Percentiles rank a stretch among this genome's conserved stretches.
Evolutionary conservation across 2,888 invertebrate genomes (phyloP).

Genomic region (Watsonalla cultraria): DNA sequence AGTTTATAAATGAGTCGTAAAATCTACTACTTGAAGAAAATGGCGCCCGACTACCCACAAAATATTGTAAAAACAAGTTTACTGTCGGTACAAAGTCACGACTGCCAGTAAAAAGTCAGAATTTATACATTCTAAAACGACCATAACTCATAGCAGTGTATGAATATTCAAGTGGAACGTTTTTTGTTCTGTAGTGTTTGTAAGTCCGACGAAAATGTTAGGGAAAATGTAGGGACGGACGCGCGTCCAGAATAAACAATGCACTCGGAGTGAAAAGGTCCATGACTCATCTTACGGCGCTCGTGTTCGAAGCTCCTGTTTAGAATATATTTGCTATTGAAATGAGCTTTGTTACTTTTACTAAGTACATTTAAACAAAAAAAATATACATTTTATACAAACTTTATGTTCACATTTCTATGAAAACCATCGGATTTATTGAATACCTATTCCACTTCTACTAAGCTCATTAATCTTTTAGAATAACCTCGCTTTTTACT

Average conservation of each 20-base stretch:
- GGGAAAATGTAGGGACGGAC: slow-evolving; percentile 55
- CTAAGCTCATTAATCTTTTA: too few species aligned
- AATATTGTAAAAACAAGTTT: slow-evolving; percentile 25
- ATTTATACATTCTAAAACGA: slow-evolving; percentile 30
- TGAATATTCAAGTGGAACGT: slow-evolving; percentile 51
- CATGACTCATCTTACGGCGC: slow-evolving; percentile 62
- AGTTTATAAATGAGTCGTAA: not conserved
- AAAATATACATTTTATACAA: slow-evolving; percentile 22
- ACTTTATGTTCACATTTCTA: slow-evolving; percentile 3
- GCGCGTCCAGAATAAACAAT: slow-evolving; percentile 66
- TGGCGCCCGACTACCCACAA: not conserved
- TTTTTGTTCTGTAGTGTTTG: slow-evolving; percentile 16
- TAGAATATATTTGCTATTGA: slow-evolving; percentile 64
- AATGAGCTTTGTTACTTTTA: slow-evolving; percentile 44
- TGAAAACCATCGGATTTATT: too few species aligned
- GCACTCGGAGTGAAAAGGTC: slow-evolving; percentile 59
- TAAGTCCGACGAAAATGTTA: slow-evolving; percentile 42
- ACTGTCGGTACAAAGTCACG: slow-evolving; percentile 19
- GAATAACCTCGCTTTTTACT: too few species aligned
- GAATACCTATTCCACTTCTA: too few species aligned
- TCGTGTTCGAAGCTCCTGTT: slow-evolving; percentile 52
- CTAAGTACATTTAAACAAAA: slow-evolving; percentile 34
- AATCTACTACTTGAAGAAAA: not conserved
- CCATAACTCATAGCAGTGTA: slow-evolving; percentile 36
- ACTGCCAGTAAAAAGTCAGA: slow-evolving; percentile 24